These are phyloP conservation scores for Stictocephala bisonia DNA, from an alignment of 2,888 invertebrate genomes.

Conservation along the genomic window DNA sequence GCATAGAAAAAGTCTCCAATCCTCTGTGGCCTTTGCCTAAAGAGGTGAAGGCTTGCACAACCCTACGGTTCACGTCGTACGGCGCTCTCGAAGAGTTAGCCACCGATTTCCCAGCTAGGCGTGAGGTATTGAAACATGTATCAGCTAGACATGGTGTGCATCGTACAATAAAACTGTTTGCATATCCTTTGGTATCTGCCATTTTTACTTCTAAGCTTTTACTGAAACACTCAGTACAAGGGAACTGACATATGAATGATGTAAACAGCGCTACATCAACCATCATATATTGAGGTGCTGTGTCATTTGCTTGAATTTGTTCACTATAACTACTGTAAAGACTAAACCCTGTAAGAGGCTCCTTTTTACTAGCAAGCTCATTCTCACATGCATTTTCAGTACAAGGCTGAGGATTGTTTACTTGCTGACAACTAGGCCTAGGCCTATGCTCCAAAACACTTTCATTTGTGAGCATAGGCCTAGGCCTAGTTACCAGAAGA, in stretches of 20 bases:
- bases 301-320: slow-evolving; percentile 19
- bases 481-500: too few relatives aligned
- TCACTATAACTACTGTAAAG: slow-evolving; percentile 24
- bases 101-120: neutral
- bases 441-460: slow-evolving; percentile 19
- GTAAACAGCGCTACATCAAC: slow-evolving; percentile 12
- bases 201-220: neutral
- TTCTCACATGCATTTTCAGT: slow-evolving; percentile 7
- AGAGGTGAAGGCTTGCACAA: slow-evolving; percentile 26
- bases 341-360: slow-evolving; percentile 25
- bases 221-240: slow-evolving; percentile 22
- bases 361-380: slow-evolving; percentile 20
- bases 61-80: slow-evolving; percentile 22
- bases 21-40: slow-evolving; percentile 35
- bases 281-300: slow-evolving; percentile 29
- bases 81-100: slow-evolving; percentile 2
- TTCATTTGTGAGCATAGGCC: too few relatives aligned
- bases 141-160: slow-evolving; percentile 8
- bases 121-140: slow-evolving; percentile 4
- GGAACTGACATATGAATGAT: slow-evolving; percentile 23
- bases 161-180: neutral
- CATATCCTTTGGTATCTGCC: neutral
- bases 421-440: neutral
- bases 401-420: neutral
- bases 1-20: slow-evolving; percentile 11